Conservation (phyloP, 1,140 invertebrate species). For the Helicorthomorpha holstii region DNA sequence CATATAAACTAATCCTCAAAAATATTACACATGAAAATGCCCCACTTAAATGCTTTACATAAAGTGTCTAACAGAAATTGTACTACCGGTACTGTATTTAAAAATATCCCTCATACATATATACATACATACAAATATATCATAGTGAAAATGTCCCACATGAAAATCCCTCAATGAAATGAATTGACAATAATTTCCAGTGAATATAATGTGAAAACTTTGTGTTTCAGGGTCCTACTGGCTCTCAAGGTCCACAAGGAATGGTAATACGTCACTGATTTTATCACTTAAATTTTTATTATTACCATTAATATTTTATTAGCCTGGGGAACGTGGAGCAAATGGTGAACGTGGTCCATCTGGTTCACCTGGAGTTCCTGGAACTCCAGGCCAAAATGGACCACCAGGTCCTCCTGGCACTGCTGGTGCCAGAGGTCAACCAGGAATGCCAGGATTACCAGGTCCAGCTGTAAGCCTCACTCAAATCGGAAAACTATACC, state of each 20-base stretch:
- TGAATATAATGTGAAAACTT: not conserved
- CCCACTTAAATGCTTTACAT: too few species aligned
- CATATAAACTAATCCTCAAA: too few species aligned
- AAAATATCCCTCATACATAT: not conserved
- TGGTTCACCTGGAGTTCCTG: conserved; percentile 27
- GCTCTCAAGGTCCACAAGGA: conserved; percentile 23
- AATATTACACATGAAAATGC: too few species aligned
- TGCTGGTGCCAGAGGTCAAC: conserved; percentile 25
- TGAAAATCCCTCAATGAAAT: not conserved
- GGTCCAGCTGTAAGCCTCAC: conserved; percentile 23
- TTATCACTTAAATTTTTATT: not conserved
- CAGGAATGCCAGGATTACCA: conserved; percentile 35
- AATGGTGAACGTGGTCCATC: conserved; percentile 31
- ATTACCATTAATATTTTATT: conserved; percentile 1
- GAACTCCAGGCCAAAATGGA: conserved; percentile 17
- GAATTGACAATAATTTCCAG: not conserved
- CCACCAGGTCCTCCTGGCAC: conserved; percentile 17
- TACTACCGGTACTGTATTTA: too few species aligned
- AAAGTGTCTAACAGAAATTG: too few species aligned
- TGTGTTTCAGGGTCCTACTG: conserved; percentile 16
- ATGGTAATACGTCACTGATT: conserved; percentile 12
- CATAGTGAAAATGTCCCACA: too few species aligned
- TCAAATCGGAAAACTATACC: conserved; percentile 1
- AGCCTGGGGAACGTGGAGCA: conserved; percentile 31
- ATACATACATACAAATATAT: not conserved